Conservation (phyloP, 2,888 invertebrate species). For the Nymphalis c-album region DNA sequence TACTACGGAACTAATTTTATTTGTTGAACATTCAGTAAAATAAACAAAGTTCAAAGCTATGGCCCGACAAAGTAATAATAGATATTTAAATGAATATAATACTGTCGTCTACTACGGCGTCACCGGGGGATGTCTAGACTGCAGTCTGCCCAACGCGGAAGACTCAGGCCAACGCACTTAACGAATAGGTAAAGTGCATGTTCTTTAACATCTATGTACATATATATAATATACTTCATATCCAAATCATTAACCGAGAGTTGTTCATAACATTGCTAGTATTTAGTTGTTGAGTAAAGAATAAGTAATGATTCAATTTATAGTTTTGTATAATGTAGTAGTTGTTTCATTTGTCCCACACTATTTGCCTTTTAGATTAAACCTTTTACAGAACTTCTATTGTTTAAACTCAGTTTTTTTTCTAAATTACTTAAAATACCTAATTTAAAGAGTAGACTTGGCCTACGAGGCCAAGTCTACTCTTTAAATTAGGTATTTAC, state of each 20-base stretch:
- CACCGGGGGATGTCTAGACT: conserved; percentile 59
- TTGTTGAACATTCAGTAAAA: too few relatives aligned
- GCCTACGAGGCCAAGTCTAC: too few relatives aligned
- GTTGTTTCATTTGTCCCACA: background rate
- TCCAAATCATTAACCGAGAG: background rate
- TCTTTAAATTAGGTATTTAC: too few relatives aligned
- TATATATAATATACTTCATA: background rate
- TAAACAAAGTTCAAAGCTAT: conserved; percentile 1
- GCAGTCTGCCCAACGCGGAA: conserved; percentile 44
- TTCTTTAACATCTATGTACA: background rate
- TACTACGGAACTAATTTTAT: too few relatives aligned
- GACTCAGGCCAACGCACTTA: conserved; percentile 32
- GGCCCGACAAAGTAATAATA: background rate
- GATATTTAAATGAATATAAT: conserved; percentile 24
- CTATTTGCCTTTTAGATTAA: background rate
- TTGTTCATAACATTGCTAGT: background rate
- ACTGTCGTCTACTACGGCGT: conserved; percentile 44
- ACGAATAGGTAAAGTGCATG: conserved; percentile 9
- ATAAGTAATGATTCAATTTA: background rate
- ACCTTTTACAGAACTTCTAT: background rate
- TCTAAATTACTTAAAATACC: too few relatives aligned
- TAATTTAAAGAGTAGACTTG: background rate
- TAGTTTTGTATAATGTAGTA: background rate
- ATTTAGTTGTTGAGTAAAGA: too few relatives aligned
- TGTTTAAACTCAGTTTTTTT: background rate